These are phyloP conservation scores for Ptilodon capucinus DNA, from an alignment of 2,888 invertebrate genomes.

Conservation along the genomic window DNA sequence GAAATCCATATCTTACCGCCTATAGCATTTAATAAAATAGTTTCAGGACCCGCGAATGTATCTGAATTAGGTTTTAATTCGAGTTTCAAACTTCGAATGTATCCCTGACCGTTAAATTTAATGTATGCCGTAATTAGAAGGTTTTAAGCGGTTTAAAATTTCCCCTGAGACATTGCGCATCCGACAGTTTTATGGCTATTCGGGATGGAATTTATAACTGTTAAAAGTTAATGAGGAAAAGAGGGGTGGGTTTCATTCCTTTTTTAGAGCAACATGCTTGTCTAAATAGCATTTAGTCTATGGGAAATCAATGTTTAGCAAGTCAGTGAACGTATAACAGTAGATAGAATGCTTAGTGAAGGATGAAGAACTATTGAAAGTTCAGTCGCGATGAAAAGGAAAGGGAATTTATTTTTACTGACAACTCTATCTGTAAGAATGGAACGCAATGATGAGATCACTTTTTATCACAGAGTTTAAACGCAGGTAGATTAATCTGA, in stretches of 20 bases:
- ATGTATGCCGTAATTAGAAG: constrained; percentile 23
- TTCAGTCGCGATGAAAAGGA: no score
- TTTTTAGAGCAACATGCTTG: constrained; percentile 5
- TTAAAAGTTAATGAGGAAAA: constrained; percentile 21
- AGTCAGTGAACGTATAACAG: not conserved
- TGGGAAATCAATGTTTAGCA: not conserved
- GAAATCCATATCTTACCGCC: not conserved
- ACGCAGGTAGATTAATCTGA: no score
- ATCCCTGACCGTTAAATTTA: constrained; percentile 19
- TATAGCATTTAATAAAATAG: constrained; percentile 15
- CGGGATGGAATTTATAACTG: constrained; percentile 15
- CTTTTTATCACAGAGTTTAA: no score
- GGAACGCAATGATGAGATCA: no score
- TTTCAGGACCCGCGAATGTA: constrained; percentile 6
- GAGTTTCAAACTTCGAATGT: constrained; percentile 14
- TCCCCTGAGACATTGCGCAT: constrained; percentile 12
- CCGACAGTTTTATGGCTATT: constrained; percentile 16
- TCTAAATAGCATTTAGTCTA: not conserved
- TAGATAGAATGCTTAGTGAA: not conserved
- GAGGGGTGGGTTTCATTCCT: constrained; percentile 4
- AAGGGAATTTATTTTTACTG: no score
- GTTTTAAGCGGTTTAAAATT: constrained; percentile 28
- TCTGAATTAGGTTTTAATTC: constrained; percentile 6
- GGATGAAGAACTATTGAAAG: no score
- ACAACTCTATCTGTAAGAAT: no score